Conservation (phyloP, 2,797 vertebrate species). For the Schizopygopsis malacanthus region DNA sequence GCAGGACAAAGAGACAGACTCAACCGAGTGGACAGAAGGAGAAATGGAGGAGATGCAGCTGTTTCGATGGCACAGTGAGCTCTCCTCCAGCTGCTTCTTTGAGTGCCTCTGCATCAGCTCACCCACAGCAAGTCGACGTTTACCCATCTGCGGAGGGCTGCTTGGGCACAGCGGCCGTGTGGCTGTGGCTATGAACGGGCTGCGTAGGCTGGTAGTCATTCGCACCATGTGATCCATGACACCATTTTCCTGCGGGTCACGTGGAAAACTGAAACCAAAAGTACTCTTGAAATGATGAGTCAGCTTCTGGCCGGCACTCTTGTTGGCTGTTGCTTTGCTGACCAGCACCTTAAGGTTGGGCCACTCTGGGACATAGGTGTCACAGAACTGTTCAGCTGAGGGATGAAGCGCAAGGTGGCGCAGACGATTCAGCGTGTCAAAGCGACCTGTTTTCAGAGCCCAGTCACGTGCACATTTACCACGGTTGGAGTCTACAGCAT, state of each 20-base stretch:
- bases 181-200: slow-evolving; percentile 84
- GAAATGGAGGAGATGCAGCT: slow-evolving; percentile 62
- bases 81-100: slow-evolving; percentile 60
- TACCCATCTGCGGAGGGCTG: slow-evolving; percentile 83
- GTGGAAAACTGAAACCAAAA: slow-evolving; percentile 79
- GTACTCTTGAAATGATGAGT: slow-evolving; percentile 75
- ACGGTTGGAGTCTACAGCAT: slow-evolving; percentile 77
- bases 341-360: slow-evolving; percentile 78
- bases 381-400: slow-evolving; percentile 80
- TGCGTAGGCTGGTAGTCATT: slow-evolving; percentile 85
- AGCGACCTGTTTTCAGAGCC: slow-evolving; percentile 85
- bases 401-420: slow-evolving; percentile 76
- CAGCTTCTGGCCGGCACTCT: slow-evolving; percentile 72
- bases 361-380: slow-evolving; percentile 80
- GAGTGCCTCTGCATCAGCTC: slow-evolving; percentile 79
- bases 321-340: slow-evolving; percentile 74
- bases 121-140: slow-evolving; percentile 77
- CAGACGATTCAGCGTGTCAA: slow-evolving; percentile 75
- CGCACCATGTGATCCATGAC: slow-evolving; percentile 90
- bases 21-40: slow-evolving; percentile 58
- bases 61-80: slow-evolving; percentile 69
- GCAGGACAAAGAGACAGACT: slow-evolving; percentile 36
- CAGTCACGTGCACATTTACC: slow-evolving; percentile 84
- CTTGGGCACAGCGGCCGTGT: slow-evolving; percentile 85
- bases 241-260: slow-evolving; percentile 79